These are phyloP conservation scores for Hemicentrotus pulcherrimus DNA, from an alignment of 35 echinoderm and acorn worm species.

Conservation along the genomic window DNA sequence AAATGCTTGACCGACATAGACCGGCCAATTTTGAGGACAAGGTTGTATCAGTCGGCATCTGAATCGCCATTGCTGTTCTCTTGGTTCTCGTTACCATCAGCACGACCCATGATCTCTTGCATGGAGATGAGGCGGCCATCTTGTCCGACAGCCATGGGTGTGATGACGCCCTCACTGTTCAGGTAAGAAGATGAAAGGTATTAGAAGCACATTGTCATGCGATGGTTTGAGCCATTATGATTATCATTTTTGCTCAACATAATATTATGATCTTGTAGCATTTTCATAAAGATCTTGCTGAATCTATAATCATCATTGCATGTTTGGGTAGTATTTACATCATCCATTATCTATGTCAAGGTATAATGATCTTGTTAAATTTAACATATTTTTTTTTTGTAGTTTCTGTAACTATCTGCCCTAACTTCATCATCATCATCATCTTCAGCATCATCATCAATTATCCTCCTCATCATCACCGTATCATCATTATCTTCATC, in stretches of 20 bases:
- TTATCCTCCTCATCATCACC: neutral
- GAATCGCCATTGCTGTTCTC: neutral
- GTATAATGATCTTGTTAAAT: no score
- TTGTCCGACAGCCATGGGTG: slow-evolving; percentile 84
- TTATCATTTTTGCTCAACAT: neutral
- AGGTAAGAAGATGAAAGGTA: neutral
- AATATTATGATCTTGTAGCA: neutral
- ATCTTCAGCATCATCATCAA: neutral
- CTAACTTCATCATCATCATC: neutral
- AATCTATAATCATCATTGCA: neutral
- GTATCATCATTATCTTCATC: neutral
- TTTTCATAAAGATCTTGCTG: neutral
- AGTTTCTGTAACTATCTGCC: neutral
- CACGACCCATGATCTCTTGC: slow-evolving; percentile 60
- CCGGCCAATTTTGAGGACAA: neutral
- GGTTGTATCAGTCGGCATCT: neutral
- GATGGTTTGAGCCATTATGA: neutral
- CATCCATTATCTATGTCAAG: no score
- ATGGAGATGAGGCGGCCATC: slow-evolving; percentile 81
- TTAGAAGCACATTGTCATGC: neutral
- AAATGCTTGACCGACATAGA: no score
- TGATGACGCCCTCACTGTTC: slow-evolving; percentile 85
- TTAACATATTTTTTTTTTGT: no score
- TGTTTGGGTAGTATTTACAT: no score
- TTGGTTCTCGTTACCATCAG: neutral